Conservation (phyloP, 1,140 invertebrate species). For the Hylyphantes graminicola region DNA sequence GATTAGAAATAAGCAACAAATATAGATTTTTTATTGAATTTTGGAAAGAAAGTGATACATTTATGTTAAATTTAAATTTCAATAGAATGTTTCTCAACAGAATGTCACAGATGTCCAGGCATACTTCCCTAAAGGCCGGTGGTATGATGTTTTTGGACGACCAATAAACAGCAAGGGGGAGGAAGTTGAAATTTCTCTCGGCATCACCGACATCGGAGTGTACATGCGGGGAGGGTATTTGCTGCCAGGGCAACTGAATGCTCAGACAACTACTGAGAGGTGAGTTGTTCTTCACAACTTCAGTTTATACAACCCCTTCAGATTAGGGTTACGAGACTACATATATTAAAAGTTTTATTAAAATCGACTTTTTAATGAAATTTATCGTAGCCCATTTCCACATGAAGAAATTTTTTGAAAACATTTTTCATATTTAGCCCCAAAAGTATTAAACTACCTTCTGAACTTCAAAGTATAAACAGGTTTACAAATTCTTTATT, state of each 20-base stretch:
- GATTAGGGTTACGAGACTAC: too few relatives aligned
- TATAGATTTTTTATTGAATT: not conserved
- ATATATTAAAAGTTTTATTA: too few relatives aligned
- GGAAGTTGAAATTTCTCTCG: conserved; percentile 44
- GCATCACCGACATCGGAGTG: conserved; percentile 74
- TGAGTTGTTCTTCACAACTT: conserved; percentile 6
- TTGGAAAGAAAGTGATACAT: not conserved
- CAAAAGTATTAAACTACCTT: too few relatives aligned
- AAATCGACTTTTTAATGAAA: too few relatives aligned
- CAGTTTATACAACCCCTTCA: too few relatives aligned
- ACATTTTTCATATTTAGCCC: too few relatives aligned
- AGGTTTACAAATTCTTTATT: too few relatives aligned
- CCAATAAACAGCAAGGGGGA: conserved; percentile 55
- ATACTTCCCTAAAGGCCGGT: conserved; percentile 56
- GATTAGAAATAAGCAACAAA: not conserved
- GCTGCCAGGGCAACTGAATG: conserved; percentile 77
- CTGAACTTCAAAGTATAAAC: too few relatives aligned
- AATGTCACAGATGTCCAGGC: not conserved
- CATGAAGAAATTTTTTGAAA: too few relatives aligned
- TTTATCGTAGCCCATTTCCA: too few relatives aligned
- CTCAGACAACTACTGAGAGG: conserved; percentile 73
- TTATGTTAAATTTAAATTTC: not conserved
- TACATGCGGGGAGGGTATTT: conserved; percentile 80
- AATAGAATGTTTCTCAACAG: not conserved
- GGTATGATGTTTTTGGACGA: conserved; percentile 40